phyloP scores from a whole-genome alignment of 2,888 invertebrate genomes.

The Andrena bucephala region DNA sequence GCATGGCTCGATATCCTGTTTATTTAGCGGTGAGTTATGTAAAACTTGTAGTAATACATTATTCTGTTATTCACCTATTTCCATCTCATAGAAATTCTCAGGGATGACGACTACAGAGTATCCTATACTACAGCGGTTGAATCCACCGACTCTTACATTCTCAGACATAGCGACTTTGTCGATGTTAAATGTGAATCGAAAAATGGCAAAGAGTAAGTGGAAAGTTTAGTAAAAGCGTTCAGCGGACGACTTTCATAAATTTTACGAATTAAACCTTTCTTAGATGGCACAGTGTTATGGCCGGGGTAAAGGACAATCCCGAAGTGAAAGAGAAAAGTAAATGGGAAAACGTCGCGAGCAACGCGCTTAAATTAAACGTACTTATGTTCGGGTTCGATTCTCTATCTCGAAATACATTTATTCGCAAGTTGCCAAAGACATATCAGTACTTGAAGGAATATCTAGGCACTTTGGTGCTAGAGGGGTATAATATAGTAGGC shows the following conservation, averaged over 20 bases:
- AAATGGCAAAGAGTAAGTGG: constrained; percentile 84
- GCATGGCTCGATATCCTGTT: constrained; percentile 83
- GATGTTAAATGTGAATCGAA: constrained; percentile 88
- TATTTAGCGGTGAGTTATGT: constrained; percentile 76
- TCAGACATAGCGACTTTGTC: constrained; percentile 90
- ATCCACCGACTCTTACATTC: constrained; percentile 87
- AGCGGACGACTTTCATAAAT: not conserved
- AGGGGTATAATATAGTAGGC: constrained; percentile 94
- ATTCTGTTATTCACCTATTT: not conserved
- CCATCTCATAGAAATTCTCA: constrained; percentile 88
- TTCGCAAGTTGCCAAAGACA: constrained; percentile 91
- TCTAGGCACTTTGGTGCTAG: constrained; percentile 88
- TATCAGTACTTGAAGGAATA: constrained; percentile 89
- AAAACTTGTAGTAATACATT: not conserved
- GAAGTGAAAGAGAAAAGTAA: constrained; percentile 83
- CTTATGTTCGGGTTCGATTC: constrained; percentile 96
- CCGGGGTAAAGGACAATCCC: constrained; percentile 87
- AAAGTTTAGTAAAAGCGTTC: not conserved
- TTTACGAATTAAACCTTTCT: not conserved
- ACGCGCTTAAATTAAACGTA: constrained; percentile 88
- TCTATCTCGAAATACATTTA: constrained; percentile 92
- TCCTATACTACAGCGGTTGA: constrained; percentile 86
- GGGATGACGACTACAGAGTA: constrained; percentile 88
- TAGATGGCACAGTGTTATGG: constrained; percentile 89
- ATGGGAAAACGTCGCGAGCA: constrained; percentile 86